A percentile compares a stretch with the other conserved stretches of the same genome.
These are phyloP conservation scores for Eilema depressum DNA, from an alignment of 2,888 invertebrate species.

Conservation along the genomic window DNA sequence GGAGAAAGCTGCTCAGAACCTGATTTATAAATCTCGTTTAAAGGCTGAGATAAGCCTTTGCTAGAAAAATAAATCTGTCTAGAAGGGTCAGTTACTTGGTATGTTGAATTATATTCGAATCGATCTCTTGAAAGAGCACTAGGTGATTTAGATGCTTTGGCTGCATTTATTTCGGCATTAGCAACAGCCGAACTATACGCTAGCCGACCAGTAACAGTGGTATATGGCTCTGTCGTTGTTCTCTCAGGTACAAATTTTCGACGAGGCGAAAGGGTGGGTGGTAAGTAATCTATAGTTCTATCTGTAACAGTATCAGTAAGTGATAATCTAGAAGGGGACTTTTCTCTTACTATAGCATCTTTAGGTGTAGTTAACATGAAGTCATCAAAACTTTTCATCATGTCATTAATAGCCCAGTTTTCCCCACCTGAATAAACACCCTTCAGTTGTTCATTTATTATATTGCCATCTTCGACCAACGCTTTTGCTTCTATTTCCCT, in stretches of 20 bases:
- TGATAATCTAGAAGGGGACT: conserved; percentile 89
- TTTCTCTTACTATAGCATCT: conserved; percentile 80
- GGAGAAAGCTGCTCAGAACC: conserved; percentile 88
- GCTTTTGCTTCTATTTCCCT: conserved; percentile 87
- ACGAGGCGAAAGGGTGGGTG: conserved; percentile 86
- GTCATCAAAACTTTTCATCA: conserved; percentile 88
- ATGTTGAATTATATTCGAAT: conserved; percentile 86
- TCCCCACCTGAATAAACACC: conserved; percentile 89
- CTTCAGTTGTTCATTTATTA: conserved; percentile 90
- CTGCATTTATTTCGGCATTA: conserved; percentile 87
- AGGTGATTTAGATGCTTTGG: conserved; percentile 82
- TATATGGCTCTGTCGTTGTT: conserved; percentile 88
- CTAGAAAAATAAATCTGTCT: conserved; percentile 75
- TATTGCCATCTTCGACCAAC: conserved; percentile 88
- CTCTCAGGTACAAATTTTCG: conserved; percentile 86
- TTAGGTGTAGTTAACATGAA: conserved; percentile 85
- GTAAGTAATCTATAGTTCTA: conserved; percentile 88
- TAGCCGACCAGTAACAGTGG: conserved; percentile 88
- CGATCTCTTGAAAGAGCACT: conserved; percentile 86
- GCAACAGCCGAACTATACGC: conserved; percentile 90
- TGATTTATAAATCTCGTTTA: conserved; percentile 85
- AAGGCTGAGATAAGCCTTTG: conserved; percentile 72
- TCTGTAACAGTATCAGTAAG: conserved; percentile 89
- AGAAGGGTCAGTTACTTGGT: conserved; percentile 76
- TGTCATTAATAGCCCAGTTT: conserved; percentile 90